Evolutionary conservation across 2,113 vertebrate genomes (phyloP).

Genomic region (Tyto alba): DNA sequence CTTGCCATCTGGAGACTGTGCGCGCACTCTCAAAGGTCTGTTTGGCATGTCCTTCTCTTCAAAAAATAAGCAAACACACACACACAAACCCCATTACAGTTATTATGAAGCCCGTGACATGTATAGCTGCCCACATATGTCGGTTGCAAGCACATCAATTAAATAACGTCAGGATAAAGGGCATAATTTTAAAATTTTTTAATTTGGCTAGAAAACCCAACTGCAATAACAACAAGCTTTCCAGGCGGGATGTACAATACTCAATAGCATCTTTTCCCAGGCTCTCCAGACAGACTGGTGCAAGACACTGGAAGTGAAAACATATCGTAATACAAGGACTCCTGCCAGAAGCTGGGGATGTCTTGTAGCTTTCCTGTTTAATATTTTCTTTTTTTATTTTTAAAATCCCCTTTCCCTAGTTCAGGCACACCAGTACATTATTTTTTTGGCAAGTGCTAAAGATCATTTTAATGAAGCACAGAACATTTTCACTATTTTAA

Average conservation of each 20-base stretch:
- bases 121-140: background rate
- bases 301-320: constrained; percentile 6
- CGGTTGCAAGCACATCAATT: background rate
- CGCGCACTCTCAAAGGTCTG: constrained; percentile 67
- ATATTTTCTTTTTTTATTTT: background rate
- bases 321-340: background rate
- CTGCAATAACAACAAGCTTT: background rate
- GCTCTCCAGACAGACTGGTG: background rate
- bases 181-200: background rate
- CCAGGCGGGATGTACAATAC: background rate
- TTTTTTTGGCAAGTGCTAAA: background rate
- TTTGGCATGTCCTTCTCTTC: constrained; percentile 79
- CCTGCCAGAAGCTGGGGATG: background rate
- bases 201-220: background rate
- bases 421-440: background rate
- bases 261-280: background rate
- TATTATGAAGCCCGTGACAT: background rate
- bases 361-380: background rate
- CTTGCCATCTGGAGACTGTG: constrained; percentile 61
- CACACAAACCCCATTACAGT: background rate
- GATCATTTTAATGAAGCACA: background rate
- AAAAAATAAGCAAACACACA: constrained; percentile 46
- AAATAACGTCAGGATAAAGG: background rate
- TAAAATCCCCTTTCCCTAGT: background rate
- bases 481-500: background rate